phyloP scores from a whole-genome alignment of 1,140 invertebrate genomes.

The Panagrolaimus sp. region DNA sequence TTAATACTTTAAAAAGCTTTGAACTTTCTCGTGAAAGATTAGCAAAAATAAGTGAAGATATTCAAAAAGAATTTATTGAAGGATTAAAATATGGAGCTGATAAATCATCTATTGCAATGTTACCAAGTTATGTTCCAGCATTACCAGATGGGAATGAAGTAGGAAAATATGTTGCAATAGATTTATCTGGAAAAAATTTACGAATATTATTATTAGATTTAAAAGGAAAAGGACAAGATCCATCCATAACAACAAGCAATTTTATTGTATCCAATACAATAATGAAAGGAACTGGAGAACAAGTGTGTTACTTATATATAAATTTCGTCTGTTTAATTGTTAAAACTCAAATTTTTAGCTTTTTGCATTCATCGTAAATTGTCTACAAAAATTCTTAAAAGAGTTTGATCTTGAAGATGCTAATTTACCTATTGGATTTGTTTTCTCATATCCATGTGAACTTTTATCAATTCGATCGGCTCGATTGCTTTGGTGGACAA shows the following conservation, averaged over 20 bases:
- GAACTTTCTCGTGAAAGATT: slow-evolving; percentile 42
- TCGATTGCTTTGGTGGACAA: slow-evolving; percentile 57
- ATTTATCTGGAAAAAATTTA: slow-evolving; percentile 55
- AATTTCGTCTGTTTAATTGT: no score
- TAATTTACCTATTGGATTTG: slow-evolving; percentile 57
- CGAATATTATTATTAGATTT: slow-evolving; percentile 49
- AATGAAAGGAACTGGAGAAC: slow-evolving; percentile 58
- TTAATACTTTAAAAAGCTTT: slow-evolving; percentile 21
- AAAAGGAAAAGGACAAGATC: slow-evolving; percentile 43
- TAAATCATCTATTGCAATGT: slow-evolving; percentile 52
- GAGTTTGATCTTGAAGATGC: slow-evolving; percentile 55
- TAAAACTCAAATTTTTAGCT: slow-evolving; percentile 42
- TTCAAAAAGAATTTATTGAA: slow-evolving; percentile 40
- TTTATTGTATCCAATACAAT: slow-evolving; percentile 52
- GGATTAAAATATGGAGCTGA: slow-evolving; percentile 40
- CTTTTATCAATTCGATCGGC: slow-evolving; percentile 55
- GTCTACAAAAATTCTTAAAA: slow-evolving; percentile 55
- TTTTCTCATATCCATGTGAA: slow-evolving; percentile 58
- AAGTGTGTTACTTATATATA: slow-evolving; percentile 22
- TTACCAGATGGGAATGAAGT: slow-evolving; percentile 52
- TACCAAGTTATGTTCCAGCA: slow-evolving; percentile 53
- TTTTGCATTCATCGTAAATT: slow-evolving; percentile 58
- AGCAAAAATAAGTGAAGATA: slow-evolving; percentile 53
- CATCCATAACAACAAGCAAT: slow-evolving; percentile 42
- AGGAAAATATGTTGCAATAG: slow-evolving; percentile 58